A percentile compares a stretch with the other conserved stretches of the same genome.
Evolutionary conservation across 30 jellyfish, hydroid and myxozoan genomes (phyloP).

Genomic region (Haliclystus octoradiatus): DNA sequence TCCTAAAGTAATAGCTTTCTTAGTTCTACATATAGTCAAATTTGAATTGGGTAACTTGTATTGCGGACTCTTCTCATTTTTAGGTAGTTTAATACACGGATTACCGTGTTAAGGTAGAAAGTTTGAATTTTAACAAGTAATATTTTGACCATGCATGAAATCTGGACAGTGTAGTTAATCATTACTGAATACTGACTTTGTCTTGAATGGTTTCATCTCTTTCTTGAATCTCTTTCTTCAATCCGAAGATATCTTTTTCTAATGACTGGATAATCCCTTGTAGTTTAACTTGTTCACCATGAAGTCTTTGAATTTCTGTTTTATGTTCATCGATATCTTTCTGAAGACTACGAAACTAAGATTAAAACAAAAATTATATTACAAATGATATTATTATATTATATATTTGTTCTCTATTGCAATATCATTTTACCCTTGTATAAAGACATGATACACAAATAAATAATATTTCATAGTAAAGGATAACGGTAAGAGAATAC

Average conservation of each 20-base stretch:
- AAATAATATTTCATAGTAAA: too few species aligned
- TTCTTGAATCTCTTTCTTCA: constrained; percentile 92
- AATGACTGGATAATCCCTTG: constrained; percentile 85
- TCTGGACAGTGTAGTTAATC: too few species aligned
- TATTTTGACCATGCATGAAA: too few species aligned
- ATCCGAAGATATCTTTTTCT: constrained; percentile 88
- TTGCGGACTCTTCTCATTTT: too few species aligned
- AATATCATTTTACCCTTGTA: too few species aligned
- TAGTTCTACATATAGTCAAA: too few species aligned
- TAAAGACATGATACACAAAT: not conserved
- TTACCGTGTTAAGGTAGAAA: too few species aligned
- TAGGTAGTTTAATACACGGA: too few species aligned
- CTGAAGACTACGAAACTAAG: constrained; percentile 81
- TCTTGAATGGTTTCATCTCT: constrained; percentile 97
- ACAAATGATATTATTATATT: not conserved
- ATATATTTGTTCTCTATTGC: not conserved
- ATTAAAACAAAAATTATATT: not conserved
- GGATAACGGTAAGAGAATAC: too few species aligned
- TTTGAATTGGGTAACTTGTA: too few species aligned
- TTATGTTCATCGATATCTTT: constrained; percentile 93
- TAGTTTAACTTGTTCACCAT: constrained; percentile 83
- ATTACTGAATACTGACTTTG: constrained; percentile 47
- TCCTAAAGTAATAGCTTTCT: too few species aligned
- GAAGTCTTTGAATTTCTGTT: constrained; percentile 79
- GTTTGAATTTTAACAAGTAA: too few species aligned